phyloP scores from a whole-genome alignment of 2,888 invertebrate species.

The Myopa tessellatipennis region DNA sequence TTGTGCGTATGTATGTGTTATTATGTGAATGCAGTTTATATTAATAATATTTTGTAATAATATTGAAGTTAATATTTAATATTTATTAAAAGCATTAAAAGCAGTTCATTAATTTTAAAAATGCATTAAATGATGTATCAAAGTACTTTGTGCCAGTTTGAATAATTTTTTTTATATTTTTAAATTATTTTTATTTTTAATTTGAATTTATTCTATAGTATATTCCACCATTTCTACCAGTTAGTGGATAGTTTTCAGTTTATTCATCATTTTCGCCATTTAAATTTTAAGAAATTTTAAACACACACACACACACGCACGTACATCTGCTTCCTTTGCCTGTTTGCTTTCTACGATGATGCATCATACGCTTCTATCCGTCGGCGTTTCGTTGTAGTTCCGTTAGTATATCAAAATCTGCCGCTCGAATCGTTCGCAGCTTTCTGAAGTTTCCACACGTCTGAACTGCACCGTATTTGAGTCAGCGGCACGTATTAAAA shows the following conservation, averaged over 20 bases:
- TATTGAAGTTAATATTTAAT: not conserved
- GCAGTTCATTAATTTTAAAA: not conserved
- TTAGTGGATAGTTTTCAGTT: not conserved
- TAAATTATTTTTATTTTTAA: not conserved
- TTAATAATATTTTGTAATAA: not conserved
- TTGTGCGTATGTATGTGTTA: not conserved
- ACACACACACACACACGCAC: constrained; percentile 32
- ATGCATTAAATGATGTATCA: not conserved
- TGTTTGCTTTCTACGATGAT: constrained; percentile 54
- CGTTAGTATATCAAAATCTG: constrained; percentile 17
- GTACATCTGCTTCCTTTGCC: no score
- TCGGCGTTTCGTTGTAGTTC: not conserved
- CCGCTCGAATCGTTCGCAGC: constrained; percentile 54
- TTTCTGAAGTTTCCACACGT: constrained; percentile 68
- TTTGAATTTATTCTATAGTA: not conserved
- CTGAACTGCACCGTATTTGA: constrained; percentile 66
- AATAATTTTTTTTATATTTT: not conserved
- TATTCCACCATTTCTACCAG: not conserved
- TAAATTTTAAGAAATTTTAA: not conserved
- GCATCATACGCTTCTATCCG: constrained; percentile 56
- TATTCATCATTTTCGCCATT: no score
- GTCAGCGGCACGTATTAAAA: constrained; percentile 64
- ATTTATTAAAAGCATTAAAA: not conserved
- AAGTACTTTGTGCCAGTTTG: not conserved
- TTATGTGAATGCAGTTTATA: no score